Percentiles rank a stretch among this genome's conserved stretches.
Conservation (phyloP, 2,113 vertebrate species). For the Acrocephalus kingi region DNA sequence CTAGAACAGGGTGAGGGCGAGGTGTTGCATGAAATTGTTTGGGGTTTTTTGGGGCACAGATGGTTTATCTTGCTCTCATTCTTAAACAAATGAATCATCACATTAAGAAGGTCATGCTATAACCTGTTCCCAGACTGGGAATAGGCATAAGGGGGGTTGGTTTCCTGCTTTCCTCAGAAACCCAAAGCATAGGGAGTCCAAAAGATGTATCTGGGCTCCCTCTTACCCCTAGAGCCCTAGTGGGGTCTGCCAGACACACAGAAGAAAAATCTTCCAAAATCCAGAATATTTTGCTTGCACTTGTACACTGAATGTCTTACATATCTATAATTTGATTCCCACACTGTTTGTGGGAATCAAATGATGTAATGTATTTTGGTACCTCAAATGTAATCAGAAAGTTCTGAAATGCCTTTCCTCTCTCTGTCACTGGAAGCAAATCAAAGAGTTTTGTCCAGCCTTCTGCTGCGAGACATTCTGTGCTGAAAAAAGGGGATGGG, state of each 20-base stretch:
- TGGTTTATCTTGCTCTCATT: not conserved
- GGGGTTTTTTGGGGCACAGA: not conserved
- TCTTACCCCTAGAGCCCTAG: not conserved
- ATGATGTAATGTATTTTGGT: not conserved
- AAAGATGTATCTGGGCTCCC: not conserved
- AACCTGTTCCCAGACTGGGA: not conserved
- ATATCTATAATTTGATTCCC: not conserved
- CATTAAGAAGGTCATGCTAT: not conserved
- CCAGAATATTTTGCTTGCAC: not conserved
- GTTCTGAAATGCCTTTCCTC: not conserved
- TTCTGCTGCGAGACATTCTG: not conserved
- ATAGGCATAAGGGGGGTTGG: not conserved
- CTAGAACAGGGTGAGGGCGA: not conserved
- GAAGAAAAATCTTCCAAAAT: not conserved
- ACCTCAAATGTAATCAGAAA: not conserved
- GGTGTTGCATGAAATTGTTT: not conserved
- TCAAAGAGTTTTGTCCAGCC: not conserved
- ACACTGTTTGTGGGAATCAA: not conserved
- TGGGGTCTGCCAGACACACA: not conserved
- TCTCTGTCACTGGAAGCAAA: not conserved
- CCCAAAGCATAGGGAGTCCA: not conserved
- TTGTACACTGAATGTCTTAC: not conserved
- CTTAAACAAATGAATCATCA: not conserved
- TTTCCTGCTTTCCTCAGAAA: not conserved
- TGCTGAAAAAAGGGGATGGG: not conserved